phyloP scores from a whole-genome alignment of 2,113 vertebrate species.

The Columbina picui region DNA sequence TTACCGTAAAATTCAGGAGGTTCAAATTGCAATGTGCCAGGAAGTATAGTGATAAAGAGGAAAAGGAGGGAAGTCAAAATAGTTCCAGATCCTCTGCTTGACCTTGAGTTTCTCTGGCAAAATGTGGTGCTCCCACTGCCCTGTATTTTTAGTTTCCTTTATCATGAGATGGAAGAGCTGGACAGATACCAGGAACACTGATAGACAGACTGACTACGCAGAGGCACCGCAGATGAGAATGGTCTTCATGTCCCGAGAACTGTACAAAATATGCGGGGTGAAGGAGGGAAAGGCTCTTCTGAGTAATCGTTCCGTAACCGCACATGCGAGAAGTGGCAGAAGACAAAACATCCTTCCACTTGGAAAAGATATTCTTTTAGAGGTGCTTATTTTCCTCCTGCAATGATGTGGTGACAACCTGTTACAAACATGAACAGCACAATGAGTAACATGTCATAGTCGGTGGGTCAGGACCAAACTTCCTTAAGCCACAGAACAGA shows the following conservation, averaged over 20 bases:
- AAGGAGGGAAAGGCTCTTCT: background rate
- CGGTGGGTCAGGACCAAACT: background rate
- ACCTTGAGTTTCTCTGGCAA: background rate
- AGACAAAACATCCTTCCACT: background rate
- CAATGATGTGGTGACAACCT: background rate
- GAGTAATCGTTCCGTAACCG: background rate
- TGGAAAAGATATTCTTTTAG: background rate
- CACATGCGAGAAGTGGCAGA: background rate
- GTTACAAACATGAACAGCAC: background rate
- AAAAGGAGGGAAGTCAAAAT: background rate
- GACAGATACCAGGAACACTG: background rate
- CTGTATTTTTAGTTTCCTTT: background rate
- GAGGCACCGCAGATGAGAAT: background rate
- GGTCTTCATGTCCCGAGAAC: background rate
- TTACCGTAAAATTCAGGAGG: background rate
- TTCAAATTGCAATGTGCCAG: background rate
- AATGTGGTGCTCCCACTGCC: background rate
- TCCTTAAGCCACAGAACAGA: background rate
- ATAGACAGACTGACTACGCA: background rate
- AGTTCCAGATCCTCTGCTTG: background rate
- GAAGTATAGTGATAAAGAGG: background rate
- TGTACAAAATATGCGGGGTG: background rate
- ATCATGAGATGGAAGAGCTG: background rate
- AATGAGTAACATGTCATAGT: background rate
- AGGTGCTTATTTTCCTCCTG: background rate